Evolutionary conservation across 2,888 invertebrate genomes (phyloP), one percentile per base, ranked within the genome.

Genomic region (Dicranocentrus wangi): DNA sequence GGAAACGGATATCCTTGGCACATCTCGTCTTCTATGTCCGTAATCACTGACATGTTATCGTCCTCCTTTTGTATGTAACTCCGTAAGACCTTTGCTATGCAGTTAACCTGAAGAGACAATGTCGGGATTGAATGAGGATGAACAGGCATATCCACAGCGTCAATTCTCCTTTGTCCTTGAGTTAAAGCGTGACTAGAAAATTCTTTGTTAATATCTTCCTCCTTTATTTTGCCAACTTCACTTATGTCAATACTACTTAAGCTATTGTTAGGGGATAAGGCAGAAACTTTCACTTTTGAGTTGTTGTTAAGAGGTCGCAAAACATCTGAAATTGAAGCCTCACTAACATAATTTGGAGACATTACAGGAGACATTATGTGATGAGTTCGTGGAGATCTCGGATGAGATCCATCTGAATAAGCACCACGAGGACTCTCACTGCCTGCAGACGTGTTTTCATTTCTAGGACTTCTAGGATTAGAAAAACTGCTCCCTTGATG

Each of bases 11-110:
- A 73, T 19, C 83, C 77, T 51, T 78, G 61, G 68, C 76, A 75
- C 15, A 72, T 84, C 87, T 88, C 87, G 92, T 93, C 93, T 90
- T 93, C 93, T 42, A 93, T 92, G 87, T 93, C 93, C 1, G 93
- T 93, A 53, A 92, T 91, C 65, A 93, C 92, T 0, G 93, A 93
- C 23, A 93, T 92, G 85, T 93, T 92, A 87, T 93, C 93, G 83
- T 93, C 93, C 47, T 93, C 91, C 87, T 93, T 93, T 2, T 84
- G 82, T 61, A 93, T 92, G 86, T 92, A 93, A 84, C 92, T 92
- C 79, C 93, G 90, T 63, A 92, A 92, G 85, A 93, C 92, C 88
- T 92, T 92, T 86, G 92, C 92, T 75, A 92, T 92, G 87, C 92
- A 92, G 84, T 92, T 92, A 0, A 91, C 73, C 17, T 76, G 66